Evolutionary conservation across 2,888 invertebrate genomes (phyloP), one percentile per base, ranked within the genome.

Genomic region (Drosophila dives): DNA sequence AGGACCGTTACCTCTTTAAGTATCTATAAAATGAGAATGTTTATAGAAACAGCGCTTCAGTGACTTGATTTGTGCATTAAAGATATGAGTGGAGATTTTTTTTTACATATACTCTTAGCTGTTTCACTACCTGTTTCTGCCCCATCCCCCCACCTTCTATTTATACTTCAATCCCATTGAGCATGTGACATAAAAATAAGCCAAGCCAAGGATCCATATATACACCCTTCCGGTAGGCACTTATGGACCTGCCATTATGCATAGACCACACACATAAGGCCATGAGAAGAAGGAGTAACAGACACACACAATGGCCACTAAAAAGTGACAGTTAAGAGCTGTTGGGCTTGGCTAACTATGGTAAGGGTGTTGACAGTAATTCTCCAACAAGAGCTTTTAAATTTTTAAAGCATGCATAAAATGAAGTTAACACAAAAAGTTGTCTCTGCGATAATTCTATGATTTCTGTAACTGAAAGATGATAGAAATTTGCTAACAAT

Each of bases 41-140:
- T 90, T 86, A 90, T 89, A 89, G 90, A 90, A 86, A 90, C 88
- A 86, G 81, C 72, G 77, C 65, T 81, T 70, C 71, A 83, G 79
- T 77, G 81, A 89, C 89, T 90, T 89, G 86, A 90, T 86, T 86
- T 86, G 86, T 90, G 90, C 90, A 86, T 86, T 89, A 88, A 89
- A 88, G 77, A 86, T 77, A 77, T 55, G 45, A 58, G 58, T 60
- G 65, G 38, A 50, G n/a, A 64, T 72, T 73, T 66, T n/a, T 72
- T 72, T 60, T 56, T 59, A 70, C 58, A 62, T 58, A 64, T 49
- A 54, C 50, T 45, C 42, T 23, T 6, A 33, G 36, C 34, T 32
- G 10, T 56, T 33, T 48, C 3, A n/a, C 67, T 64, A 86, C 86
- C 89, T 88, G 83, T 66, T 67, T 50, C 23, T 45, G 20, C 0